Conservation (phyloP, 2,113 vertebrate genomes). For the Burhinus bistriatus region DNA sequence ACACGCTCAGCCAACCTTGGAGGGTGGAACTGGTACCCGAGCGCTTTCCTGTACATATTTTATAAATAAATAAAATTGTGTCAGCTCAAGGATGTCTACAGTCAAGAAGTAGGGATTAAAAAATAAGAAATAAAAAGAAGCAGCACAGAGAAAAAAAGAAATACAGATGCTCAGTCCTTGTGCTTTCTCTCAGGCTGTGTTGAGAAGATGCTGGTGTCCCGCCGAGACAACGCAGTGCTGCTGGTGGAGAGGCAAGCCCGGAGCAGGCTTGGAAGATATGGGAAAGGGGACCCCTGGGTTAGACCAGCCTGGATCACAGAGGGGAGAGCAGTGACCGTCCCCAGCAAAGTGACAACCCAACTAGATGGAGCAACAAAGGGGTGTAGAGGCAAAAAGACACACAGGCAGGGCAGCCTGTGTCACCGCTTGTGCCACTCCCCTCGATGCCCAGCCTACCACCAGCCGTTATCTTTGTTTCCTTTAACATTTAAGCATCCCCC, state of each 20-base stretch:
- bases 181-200: not conserved
- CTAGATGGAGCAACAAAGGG: not conserved
- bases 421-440: rapidly evolving
- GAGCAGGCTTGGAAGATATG: not conserved
- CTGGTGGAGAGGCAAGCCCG: not conserved
- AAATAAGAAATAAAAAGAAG: constrained; percentile 51
- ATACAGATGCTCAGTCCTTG: not conserved
- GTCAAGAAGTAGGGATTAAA: constrained; percentile 26
- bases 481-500: not conserved
- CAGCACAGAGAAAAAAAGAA: constrained; percentile 41
- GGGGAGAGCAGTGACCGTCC: not conserved
- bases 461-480: not conserved
- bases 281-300: not conserved
- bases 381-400: not conserved
- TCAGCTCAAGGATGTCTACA: constrained; percentile 35
- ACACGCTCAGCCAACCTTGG: not conserved
- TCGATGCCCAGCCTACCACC: not conserved
- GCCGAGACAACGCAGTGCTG: rapidly evolving
- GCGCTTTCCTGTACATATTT: constrained; percentile 60
- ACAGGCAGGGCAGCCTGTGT: not conserved
- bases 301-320: no score
- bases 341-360: not conserved
- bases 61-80: constrained; percentile 49
- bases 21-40: not conserved
- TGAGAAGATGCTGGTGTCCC: not conserved